These are phyloP conservation scores for Tragelaphus imberbis DNA, from an alignment of 2,113 vertebrate genomes.

Conservation along the genomic window DNA sequence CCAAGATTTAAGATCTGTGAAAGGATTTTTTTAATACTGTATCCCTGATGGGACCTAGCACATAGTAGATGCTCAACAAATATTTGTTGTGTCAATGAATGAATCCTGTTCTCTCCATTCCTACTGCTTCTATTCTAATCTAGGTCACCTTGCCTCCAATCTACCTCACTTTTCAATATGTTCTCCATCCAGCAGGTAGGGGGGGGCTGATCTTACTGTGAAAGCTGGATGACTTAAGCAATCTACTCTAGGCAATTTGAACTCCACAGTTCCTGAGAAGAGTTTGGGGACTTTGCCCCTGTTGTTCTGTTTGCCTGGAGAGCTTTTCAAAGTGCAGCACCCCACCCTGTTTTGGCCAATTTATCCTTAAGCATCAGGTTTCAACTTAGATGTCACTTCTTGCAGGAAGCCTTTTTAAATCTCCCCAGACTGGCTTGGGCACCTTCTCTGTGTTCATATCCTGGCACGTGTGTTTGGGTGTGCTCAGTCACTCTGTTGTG, in stretches of 20 bases:
- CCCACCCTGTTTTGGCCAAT: constrained; percentile 30
- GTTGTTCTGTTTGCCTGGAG: not conserved
- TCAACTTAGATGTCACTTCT: constrained; percentile 47
- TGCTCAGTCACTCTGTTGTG: not conserved
- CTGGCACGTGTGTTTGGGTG: not conserved
- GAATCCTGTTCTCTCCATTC: not conserved
- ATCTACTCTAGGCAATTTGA: not conserved
- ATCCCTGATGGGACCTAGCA: not conserved
- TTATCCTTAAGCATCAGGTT: constrained; percentile 31
- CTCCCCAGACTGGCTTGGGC: not conserved
- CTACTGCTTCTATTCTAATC: not conserved
- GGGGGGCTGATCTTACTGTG: not conserved
- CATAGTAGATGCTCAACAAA: not conserved
- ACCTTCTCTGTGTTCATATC: not conserved
- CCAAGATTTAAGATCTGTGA: not conserved
- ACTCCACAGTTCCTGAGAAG: not conserved
- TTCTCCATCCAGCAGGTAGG: not conserved
- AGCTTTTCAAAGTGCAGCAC: not conserved
- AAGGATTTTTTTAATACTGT: not conserved
- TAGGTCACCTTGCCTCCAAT: not conserved
- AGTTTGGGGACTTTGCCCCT: not conserved
- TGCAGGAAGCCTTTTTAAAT: not conserved
- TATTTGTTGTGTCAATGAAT: not conserved
- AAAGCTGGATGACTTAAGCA: not conserved
- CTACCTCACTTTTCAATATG: not conserved